These are phyloP conservation scores for Desmodus rotundus DNA, from an alignment of 2,113 vertebrate species.

Conservation along the genomic window DNA sequence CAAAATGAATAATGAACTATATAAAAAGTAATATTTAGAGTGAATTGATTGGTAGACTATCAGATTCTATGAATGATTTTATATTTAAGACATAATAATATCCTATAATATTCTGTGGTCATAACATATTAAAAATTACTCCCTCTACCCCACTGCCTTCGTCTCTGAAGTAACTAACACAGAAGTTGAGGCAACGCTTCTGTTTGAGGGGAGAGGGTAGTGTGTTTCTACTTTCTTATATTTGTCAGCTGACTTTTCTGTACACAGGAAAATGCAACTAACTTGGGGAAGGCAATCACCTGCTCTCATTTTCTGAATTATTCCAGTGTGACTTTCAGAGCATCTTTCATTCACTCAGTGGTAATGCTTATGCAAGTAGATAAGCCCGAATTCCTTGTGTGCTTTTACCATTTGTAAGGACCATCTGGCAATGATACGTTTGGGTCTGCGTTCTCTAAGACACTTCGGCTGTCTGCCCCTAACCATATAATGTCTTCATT, in stretches of 20 bases:
- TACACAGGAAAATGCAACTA: neutral
- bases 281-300: neutral
- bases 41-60: neutral
- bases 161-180: neutral
- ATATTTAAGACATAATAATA: conserved; percentile 19
- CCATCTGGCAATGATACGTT: neutral
- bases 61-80: neutral
- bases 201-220: neutral
- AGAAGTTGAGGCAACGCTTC: neutral
- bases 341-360: neutral
- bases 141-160: neutral
- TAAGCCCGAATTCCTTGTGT: neutral
- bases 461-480: neutral
- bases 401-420: conserved; percentile 16
- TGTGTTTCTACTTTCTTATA: neutral
- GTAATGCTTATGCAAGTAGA: neutral
- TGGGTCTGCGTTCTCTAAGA: neutral
- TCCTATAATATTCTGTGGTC: neutral
- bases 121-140: neutral
- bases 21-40: conserved; percentile 8
- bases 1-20: neutral
- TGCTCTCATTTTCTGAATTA: conserved; percentile 29
- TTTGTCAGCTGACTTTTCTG: neutral
- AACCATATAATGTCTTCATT: neutral
- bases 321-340: conserved; percentile 34